These are phyloP conservation scores for Momotus momota DNA, from an alignment of 2,797 vertebrate species.

Conservation along the genomic window DNA sequence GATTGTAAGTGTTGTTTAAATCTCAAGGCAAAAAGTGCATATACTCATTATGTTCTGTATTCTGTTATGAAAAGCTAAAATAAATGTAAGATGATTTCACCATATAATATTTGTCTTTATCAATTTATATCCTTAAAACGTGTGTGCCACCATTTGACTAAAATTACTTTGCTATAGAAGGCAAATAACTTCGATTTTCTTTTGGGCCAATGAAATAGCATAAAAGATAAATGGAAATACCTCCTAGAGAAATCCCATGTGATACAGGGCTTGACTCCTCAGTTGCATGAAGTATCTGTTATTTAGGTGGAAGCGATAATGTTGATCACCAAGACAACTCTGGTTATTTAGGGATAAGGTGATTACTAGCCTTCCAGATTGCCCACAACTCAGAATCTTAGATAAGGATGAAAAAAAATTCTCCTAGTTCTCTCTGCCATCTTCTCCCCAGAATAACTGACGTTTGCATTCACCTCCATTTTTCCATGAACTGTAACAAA, in stretches of 20 bases:
- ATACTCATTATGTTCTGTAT: not conserved
- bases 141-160: not conserved
- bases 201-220: not conserved
- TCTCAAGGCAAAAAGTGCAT: not conserved
- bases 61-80: not conserved
- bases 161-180: not conserved
- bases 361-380: not conserved
- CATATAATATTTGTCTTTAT: not conserved
- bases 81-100: not conserved
- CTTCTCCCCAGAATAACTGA: not conserved
- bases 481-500: not conserved
- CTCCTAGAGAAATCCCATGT: not conserved
- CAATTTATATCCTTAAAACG: not conserved
- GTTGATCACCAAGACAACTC: constrained; percentile 15
- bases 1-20: not conserved
- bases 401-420: not conserved
- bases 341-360: constrained; percentile 25
- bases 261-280: not conserved
- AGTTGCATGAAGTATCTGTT: not conserved
- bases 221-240: constrained; percentile 23
- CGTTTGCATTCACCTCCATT: not conserved
- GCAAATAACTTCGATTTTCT: constrained; percentile 1
- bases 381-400: not conserved
- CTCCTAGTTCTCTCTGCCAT: not conserved
- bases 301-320: not conserved